Evolutionary conservation across 2,113 vertebrate species (phyloP).

Genomic region (Melanocharis versteri): DNA sequence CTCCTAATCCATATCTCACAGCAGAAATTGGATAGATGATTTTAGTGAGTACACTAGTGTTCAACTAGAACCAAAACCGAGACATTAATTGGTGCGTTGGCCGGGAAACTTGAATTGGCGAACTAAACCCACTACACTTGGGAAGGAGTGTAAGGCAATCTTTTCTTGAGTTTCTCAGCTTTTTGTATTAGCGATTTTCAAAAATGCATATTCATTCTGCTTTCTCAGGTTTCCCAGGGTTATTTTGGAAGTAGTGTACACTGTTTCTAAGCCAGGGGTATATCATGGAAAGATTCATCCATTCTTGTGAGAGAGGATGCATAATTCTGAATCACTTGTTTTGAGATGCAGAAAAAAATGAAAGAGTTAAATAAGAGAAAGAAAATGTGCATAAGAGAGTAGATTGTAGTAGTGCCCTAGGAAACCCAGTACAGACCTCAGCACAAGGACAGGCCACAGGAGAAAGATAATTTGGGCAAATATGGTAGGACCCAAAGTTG

Average conservation of each 20-base stretch:
- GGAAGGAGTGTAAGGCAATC: neutral
- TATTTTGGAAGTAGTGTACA: neutral
- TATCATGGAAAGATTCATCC: neutral
- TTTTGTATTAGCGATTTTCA: neutral
- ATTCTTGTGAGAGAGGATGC: neutral
- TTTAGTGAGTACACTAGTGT: too few relatives aligned
- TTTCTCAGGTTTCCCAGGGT: neutral
- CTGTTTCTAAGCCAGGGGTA: neutral
- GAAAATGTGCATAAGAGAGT: neutral
- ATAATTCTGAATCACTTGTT: neutral
- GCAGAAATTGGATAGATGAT: too few relatives aligned
- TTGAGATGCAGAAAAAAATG: neutral
- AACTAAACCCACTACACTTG: too few relatives aligned
- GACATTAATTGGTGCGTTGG: too few relatives aligned
- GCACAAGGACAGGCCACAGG: rapidly evolving
- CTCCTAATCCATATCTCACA: too few relatives aligned
- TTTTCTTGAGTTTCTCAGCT: neutral
- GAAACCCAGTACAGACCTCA: neutral
- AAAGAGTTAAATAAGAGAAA: neutral
- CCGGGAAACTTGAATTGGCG: too few relatives aligned
- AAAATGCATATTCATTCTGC: neutral
- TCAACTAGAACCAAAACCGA: too few relatives aligned
- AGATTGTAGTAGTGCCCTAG: neutral
- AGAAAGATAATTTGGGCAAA: neutral
- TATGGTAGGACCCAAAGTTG: neutral